phyloP scores from a whole-genome alignment of 2,113 vertebrate genomes.

The Raphicerus campestris region DNA sequence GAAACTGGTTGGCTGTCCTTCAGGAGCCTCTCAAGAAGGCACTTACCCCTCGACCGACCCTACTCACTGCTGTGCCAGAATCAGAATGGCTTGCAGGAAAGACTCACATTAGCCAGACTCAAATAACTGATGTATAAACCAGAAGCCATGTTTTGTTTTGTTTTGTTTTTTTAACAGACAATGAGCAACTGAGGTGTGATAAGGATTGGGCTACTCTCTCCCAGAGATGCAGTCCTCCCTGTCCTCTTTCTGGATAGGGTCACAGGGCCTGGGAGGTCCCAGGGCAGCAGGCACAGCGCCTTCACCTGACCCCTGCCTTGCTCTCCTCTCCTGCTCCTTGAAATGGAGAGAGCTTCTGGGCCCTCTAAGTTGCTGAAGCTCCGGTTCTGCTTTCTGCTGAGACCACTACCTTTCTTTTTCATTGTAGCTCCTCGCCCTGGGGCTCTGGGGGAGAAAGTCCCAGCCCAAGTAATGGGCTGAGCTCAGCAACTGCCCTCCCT shows the following conservation, averaged over 20 bases:
- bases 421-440: background rate
- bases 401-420: background rate
- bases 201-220: background rate
- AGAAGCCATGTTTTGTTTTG: background rate
- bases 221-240: background rate
- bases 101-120: background rate
- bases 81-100: background rate
- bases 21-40: background rate
- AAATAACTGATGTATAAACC: background rate
- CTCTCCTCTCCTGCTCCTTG: background rate
- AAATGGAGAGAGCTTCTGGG: background rate
- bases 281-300: accelerated
- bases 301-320: accelerated
- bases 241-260: background rate
- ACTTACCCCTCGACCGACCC: background rate
- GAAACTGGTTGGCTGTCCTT: background rate
- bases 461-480: background rate
- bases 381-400: background rate
- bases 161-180: background rate
- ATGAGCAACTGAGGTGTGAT: background rate
- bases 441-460: background rate
- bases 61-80: background rate
- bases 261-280: background rate
- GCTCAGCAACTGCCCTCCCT: background rate
- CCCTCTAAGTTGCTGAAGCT: no score